These are phyloP conservation scores for Odontomyia ornata DNA, from an alignment of 2,888 invertebrate species.

Conservation along the genomic window DNA sequence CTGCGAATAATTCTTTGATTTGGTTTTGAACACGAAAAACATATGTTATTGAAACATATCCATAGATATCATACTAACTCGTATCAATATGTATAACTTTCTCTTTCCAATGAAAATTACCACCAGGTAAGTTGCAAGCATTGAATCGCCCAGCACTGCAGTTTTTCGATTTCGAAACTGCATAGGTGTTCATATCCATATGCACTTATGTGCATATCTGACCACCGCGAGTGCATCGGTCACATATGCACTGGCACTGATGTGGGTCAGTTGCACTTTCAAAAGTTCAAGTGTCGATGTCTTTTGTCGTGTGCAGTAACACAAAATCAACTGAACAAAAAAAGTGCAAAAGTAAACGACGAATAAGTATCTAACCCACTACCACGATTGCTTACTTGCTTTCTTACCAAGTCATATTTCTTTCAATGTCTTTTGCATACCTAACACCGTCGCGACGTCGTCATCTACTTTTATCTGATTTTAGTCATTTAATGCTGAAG, in stretches of 20 bases:
- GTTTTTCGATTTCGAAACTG: slow-evolving; percentile 25
- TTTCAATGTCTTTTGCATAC: neutral
- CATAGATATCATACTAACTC: too few relatives aligned
- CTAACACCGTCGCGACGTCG: neutral
- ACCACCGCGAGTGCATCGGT: neutral
- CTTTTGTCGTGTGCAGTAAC: slow-evolving; percentile 21
- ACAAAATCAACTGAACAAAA: neutral
- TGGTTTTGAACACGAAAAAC: too few relatives aligned
- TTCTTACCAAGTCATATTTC: slow-evolving; percentile 6
- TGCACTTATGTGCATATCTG: slow-evolving; percentile 7
- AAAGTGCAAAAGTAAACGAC: slow-evolving; percentile 6
- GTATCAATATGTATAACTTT: too few relatives aligned
- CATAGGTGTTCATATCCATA: neutral
- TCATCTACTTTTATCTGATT: slow-evolving; percentile 28
- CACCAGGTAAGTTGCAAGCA: too few relatives aligned
- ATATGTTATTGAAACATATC: too few relatives aligned
- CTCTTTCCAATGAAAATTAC: too few relatives aligned
- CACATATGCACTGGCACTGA: slow-evolving; percentile 6
- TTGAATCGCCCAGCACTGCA: neutral
- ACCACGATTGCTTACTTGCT: neutral
- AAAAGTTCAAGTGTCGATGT: slow-evolving; percentile 41
- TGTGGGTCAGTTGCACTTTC: slow-evolving; percentile 42
- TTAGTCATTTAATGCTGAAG: slow-evolving; percentile 12
- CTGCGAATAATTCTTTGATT: too few relatives aligned
- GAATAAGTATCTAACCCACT: slow-evolving; percentile 19